Percentiles rank a stretch among this genome's conserved stretches.
Evolutionary conservation across 2,888 invertebrate genomes (phyloP).

Genomic region (Hemaris fuciformis): DNA sequence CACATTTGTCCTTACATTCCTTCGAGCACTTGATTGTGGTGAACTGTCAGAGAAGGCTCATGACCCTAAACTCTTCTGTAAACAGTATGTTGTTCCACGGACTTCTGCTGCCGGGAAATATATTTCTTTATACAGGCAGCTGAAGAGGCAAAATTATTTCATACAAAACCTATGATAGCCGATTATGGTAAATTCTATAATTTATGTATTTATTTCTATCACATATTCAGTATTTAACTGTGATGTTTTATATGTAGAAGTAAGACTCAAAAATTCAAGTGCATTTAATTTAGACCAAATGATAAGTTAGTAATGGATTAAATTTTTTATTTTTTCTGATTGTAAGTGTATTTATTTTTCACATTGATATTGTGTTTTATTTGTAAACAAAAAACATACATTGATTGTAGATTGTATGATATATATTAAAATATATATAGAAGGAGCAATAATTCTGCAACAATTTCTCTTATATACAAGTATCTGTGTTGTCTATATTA

Average conservation of each 20-base stretch:
- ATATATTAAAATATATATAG: not conserved
- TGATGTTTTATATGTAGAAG: constrained; percentile 72
- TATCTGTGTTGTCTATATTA: not conserved
- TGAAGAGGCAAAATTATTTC: constrained; percentile 78
- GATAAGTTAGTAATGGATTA: constrained; percentile 47
- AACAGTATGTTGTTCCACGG: constrained; percentile 89
- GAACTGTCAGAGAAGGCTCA: constrained; percentile 86
- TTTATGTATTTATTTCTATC: constrained; percentile 55
- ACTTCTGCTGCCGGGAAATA: constrained; percentile 92
- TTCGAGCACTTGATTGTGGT: constrained; percentile 86
- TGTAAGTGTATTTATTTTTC: constrained; percentile 5
- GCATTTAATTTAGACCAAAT: constrained; percentile 78
- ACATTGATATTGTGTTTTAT: not conserved
- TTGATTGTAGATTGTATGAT: not conserved
- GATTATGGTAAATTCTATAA: constrained; percentile 35
- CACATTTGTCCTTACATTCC: constrained; percentile 90
- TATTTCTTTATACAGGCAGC: constrained; percentile 89
- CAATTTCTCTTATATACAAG: not conserved
- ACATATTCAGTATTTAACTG: constrained; percentile 76
- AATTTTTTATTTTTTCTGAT: constrained; percentile 28
- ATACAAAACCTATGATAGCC: constrained; percentile 71
- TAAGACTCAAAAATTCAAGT: constrained; percentile 64
- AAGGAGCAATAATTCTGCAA: not conserved
- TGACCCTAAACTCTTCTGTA: constrained; percentile 87
- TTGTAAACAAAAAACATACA: not conserved